Evolutionary conservation across 2,888 invertebrate genomes (phyloP).

Genomic region (Zaprionus obscuricornis): DNA sequence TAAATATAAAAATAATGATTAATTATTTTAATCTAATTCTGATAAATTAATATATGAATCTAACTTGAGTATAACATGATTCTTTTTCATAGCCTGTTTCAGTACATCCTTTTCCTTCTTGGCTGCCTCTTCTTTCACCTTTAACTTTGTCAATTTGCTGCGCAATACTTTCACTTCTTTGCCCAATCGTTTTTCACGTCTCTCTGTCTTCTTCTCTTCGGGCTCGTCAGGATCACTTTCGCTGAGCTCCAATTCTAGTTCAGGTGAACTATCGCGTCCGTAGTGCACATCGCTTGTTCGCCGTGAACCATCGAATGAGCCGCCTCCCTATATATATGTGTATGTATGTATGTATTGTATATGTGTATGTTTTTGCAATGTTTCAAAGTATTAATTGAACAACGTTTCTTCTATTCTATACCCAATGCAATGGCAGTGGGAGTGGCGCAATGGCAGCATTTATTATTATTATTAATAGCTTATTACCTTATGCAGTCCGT

Average conservation of each 20-base stretch:
- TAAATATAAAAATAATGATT: conserved; percentile 60
- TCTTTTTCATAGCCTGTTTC: conserved; percentile 91
- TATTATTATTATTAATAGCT: no score
- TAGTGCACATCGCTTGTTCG: conserved; percentile 81
- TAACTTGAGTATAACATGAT: conserved; percentile 89
- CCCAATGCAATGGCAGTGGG: no score
- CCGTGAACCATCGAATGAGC: conserved; percentile 78
- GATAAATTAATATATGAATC: no score
- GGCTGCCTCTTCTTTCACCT: conserved; percentile 88
- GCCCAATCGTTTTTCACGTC: conserved; percentile 88
- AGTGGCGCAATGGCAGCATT: no score
- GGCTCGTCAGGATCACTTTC: conserved; percentile 88
- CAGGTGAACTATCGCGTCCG: conserved; percentile 85
- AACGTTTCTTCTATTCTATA: background rate
- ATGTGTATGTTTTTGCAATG: no score
- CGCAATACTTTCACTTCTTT: conserved; percentile 82
- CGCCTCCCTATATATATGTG: conserved; percentile 78
- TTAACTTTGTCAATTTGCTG: conserved; percentile 85
- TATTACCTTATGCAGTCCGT: conserved; percentile 65
- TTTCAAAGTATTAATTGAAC: conserved; percentile 6
- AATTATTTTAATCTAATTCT: background rate
- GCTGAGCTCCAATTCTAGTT: conserved; percentile 86
- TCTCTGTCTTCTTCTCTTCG: conserved; percentile 86
- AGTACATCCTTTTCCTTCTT: conserved; percentile 91
- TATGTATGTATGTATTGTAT: no score